phyloP scores from a whole-genome alignment of 2,888 invertebrate genomes.

The Pyrocoelia pectoralis region DNA sequence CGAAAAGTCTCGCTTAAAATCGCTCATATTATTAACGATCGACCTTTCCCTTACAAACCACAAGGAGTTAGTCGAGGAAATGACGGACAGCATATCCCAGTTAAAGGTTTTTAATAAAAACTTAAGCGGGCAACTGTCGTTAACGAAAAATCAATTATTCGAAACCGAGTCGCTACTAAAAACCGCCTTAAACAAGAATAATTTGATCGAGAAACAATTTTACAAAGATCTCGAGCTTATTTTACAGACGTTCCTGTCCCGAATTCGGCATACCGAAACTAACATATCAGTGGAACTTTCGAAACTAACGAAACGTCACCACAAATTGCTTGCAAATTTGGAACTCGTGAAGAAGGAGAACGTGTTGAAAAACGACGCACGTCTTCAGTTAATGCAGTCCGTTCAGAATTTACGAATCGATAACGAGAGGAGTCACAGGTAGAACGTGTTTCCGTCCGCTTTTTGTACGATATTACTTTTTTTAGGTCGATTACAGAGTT shows the following conservation, averaged over 20 bases:
- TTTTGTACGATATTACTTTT: too few relatives aligned
- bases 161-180: constrained; percentile 48
- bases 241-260: constrained; percentile 22
- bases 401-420: constrained; percentile 52
- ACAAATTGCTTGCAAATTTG: constrained; percentile 46
- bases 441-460: too few relatives aligned
- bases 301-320: constrained; percentile 41
- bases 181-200: constrained; percentile 38
- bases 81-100: constrained; percentile 48
- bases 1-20: constrained; percentile 55
- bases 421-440: constrained; percentile 44
- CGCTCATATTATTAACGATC: constrained; percentile 53
- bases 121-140: constrained; percentile 46
- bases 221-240: constrained; percentile 40
- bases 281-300: constrained; percentile 26
- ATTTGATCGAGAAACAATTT: constrained; percentile 44
- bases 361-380: constrained; percentile 44
- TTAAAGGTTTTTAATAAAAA: constrained; percentile 48
- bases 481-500: background rate
- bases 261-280: constrained; percentile 29
- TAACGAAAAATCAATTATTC: constrained; percentile 41
- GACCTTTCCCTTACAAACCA: constrained; percentile 54
- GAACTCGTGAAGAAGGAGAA: constrained; percentile 47
- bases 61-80: constrained; percentile 54
- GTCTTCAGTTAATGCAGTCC: constrained; percentile 44